Evolutionary conservation across 2,888 invertebrate species (phyloP).

Genomic region (Orthosia incerta): DNA sequence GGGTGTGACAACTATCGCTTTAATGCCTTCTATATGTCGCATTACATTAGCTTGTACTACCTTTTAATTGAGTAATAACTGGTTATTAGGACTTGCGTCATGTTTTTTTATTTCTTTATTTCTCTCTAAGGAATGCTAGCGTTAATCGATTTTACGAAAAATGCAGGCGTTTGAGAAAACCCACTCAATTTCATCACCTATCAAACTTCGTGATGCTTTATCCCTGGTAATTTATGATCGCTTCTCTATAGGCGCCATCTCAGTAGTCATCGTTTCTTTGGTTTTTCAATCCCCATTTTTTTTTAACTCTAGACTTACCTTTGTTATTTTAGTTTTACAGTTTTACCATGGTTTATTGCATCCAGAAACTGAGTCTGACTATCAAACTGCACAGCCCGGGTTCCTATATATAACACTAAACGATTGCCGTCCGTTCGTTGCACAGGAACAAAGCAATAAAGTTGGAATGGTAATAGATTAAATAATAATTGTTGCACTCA

Average conservation of each 20-base stretch:
- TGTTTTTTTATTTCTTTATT: neutral
- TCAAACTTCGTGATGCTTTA: neutral
- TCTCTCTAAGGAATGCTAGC: neutral
- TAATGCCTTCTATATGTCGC: slow-evolving; percentile 40
- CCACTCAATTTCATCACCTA: neutral
- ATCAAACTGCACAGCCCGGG: neutral
- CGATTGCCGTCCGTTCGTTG: slow-evolving; percentile 18
- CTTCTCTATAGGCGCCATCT: no score
- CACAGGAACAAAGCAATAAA: slow-evolving; percentile 75
- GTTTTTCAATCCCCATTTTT: no score
- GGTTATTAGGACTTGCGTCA: neutral
- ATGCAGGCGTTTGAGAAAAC: neutral
- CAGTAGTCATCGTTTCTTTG: no score
- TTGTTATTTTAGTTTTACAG: no score
- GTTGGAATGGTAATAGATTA: slow-evolving; percentile 68
- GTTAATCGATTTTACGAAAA: neutral
- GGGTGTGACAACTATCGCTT: slow-evolving; percentile 67
- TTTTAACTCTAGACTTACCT: no score
- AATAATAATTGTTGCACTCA: slow-evolving; percentile 68
- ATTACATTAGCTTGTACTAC: slow-evolving; percentile 30
- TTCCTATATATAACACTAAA: slow-evolving; percentile 20
- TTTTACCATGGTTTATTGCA: neutral
- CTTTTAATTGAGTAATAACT: slow-evolving; percentile 28
- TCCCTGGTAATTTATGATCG: neutral
- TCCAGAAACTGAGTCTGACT: neutral